phyloP scores from a whole-genome alignment of 1,140 invertebrate genomes.

The Scaptodrosophila lebanonensis region DNA sequence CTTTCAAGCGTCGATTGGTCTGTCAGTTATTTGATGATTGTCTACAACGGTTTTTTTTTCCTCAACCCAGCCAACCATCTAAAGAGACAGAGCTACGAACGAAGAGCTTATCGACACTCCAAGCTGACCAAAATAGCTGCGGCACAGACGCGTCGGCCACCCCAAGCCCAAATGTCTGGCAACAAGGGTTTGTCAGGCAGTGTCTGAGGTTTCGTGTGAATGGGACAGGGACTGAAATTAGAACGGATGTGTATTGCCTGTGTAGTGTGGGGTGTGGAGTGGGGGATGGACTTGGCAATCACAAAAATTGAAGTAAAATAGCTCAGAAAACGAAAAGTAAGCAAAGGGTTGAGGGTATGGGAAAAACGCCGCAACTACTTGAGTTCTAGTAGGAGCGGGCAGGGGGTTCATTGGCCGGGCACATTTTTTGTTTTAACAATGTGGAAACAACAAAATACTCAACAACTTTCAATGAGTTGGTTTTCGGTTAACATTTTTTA shows the following conservation, averaged over 20 bases:
- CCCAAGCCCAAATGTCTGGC: neutral
- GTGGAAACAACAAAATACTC: too few relatives aligned
- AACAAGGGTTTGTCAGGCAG: neutral
- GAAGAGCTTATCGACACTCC: constrained; percentile 19
- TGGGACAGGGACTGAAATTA: constrained; percentile 30
- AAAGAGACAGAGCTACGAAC: too few relatives aligned
- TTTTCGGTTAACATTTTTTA: too few relatives aligned
- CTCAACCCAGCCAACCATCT: constrained; percentile 6
- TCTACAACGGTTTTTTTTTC: constrained; percentile 33
- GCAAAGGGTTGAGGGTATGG: too few relatives aligned
- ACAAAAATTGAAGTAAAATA: constrained; percentile 1
- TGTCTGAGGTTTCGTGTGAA: neutral
- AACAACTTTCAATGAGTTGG: too few relatives aligned
- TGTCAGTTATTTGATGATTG: constrained; percentile 51
- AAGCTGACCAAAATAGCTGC: constrained; percentile 42
- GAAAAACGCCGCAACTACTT: too few relatives aligned
- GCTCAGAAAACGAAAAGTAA: neutral
- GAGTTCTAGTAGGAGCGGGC: too few relatives aligned
- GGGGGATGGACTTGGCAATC: neutral
- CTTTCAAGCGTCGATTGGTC: constrained; percentile 44
- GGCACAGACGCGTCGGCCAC: constrained; percentile 3
- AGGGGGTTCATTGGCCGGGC: too few relatives aligned
- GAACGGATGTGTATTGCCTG: constrained; percentile 19
- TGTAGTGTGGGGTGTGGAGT: neutral
- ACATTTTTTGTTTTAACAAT: too few relatives aligned